Base-by-base conservation (phyloP, 2,113 vertebrate genomes). In the Butorides virescens region DNA sequence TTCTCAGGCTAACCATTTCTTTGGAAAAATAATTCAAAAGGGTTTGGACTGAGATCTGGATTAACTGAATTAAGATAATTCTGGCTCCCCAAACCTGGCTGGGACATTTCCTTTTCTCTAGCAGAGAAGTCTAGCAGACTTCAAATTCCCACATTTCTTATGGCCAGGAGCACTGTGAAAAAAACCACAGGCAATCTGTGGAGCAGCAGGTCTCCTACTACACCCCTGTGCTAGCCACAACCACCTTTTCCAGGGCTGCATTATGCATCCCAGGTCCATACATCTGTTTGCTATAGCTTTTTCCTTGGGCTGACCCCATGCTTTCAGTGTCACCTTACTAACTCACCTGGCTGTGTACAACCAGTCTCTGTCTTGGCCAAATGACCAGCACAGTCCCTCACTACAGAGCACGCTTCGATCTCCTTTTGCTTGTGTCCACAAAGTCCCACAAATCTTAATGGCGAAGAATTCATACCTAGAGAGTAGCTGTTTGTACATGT, bases 1-100 rank as follows among this genome's bases (percentile, higher is more conserved):
- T 94, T 91, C 95, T 87, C 63, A 87, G 58, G 92, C 36, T 91
- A 88, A 86, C 56, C 1, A 18, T 87, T 91, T 95, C 52, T 92
- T 92, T 78, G 59, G 76, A 86, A 80, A 91, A 95, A 76, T 39
- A 79, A 91, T 91, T 86, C 73, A 22, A 71, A 86, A 75, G 59
- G 19, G 81, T 76, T 93, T 97, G 73, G 53, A n/a, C 58, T 82
- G 49, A 94, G 50, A 89, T 81, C 79, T 93, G 55, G 59, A 75
- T 85, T 90, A 82, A 88, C 25, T 59, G 62, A 78, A 76, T 81
- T 65, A 62, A 76, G 77, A 65, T 74, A 81, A 68, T 75, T 84
- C 65, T 85, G 49, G 2, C 23, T 94, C 58, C 32, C 55, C 34
- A 80, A 16, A 36, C 22, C 36, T 65, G 14, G 6, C n/a, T 85